Evolutionary conservation across 2,888 invertebrate genomes (phyloP).

Genomic region (Fissipunctia ypsillon): DNA sequence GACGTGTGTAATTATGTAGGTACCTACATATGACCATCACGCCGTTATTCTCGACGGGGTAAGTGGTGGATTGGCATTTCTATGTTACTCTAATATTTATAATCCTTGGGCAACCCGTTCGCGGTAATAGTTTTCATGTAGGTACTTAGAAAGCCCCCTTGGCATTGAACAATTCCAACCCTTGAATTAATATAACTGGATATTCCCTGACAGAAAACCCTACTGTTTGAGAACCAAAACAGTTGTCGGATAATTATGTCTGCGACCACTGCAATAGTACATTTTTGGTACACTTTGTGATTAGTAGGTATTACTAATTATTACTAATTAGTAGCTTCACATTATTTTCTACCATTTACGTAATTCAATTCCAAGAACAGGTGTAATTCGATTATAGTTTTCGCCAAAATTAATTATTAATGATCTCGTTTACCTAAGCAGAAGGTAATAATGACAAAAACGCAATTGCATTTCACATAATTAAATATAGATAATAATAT

Average conservation of each 20-base stretch:
- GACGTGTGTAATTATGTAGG: not conserved
- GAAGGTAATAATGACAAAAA: not conserved
- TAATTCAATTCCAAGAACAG: not conserved
- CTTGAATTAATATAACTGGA: not conserved
- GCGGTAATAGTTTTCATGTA: not conserved
- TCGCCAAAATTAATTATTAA: not conserved
- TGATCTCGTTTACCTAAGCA: not conserved
- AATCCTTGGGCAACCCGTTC: not conserved
- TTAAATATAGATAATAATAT: not conserved
- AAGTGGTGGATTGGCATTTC: not conserved
- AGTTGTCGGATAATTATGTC: not conserved
- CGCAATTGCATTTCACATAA: not conserved
- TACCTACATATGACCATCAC: not conserved
- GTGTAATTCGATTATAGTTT: not conserved
- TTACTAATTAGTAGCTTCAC: not conserved
- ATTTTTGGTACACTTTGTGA: not conserved
- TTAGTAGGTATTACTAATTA: not conserved
- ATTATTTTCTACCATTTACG: not conserved
- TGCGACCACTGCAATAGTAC: not conserved
- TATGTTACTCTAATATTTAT: conserved; percentile 37
- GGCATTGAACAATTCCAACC: conserved; percentile 17
- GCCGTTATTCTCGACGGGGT: not conserved
- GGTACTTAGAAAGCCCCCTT: not conserved
- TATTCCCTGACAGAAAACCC: conserved; percentile 15
- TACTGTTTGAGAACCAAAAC: not conserved